These are phyloP conservation scores for Styela plicata DNA, from an alignment of 23 tunicate genomes.

Conservation along the genomic window DNA sequence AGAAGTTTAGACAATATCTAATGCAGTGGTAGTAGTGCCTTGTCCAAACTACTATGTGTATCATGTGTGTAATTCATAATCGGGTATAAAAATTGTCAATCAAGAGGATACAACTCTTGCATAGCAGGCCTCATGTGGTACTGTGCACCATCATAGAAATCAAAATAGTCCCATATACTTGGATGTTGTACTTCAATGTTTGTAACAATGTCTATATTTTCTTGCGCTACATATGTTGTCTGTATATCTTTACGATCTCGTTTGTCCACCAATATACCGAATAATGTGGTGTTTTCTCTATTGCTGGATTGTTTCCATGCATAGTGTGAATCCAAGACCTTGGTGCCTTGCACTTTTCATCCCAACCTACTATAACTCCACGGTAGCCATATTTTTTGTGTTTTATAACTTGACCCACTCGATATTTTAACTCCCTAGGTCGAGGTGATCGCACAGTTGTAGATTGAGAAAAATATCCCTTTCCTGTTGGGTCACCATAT, in stretches of 20 bases:
- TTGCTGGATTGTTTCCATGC: constrained; percentile 35
- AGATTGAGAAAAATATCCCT: constrained; percentile 44
- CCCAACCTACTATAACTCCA: constrained; percentile 97
- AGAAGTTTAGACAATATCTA: too few species aligned
- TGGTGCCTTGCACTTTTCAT: constrained; percentile 75
- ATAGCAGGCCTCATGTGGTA: constrained; percentile 81
- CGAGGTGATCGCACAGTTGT: constrained; percentile 35
- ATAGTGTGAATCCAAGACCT: constrained; percentile 53
- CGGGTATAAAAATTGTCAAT: too few species aligned
- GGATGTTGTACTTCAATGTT: constrained; percentile 52
- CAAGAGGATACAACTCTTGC: constrained; percentile 64
- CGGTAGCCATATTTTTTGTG: constrained; percentile 73
- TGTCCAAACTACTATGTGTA: too few species aligned
- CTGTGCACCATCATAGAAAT: constrained; percentile 83
- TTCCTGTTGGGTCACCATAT: constrained; percentile 24
- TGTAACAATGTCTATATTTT: constrained; percentile 47
- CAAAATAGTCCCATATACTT: constrained; percentile 59
- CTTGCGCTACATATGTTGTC: constrained; percentile 78
- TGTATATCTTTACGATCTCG: constrained; percentile 47
- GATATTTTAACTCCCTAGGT: constrained; percentile 31
- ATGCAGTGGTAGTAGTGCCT: too few species aligned
- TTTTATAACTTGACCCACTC: constrained; percentile 84
- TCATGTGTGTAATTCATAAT: too few species aligned
- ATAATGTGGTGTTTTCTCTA: constrained; percentile 45
- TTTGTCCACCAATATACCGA: constrained; percentile 60